phyloP scores from a whole-genome alignment of 2,888 invertebrate genomes.

The Ectropis crepuscularia region DNA sequence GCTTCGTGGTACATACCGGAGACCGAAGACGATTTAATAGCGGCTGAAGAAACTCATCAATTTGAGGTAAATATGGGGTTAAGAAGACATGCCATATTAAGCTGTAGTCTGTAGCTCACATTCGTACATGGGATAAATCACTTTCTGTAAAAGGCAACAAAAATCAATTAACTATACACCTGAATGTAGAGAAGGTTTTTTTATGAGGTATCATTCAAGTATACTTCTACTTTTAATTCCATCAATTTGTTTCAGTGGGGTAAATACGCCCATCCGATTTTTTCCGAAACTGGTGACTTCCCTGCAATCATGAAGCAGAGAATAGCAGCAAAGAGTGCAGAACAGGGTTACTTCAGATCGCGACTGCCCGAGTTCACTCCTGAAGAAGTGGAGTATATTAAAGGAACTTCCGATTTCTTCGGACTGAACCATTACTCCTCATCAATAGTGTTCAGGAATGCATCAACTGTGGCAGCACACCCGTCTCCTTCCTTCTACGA shows the following conservation, averaged over 20 bases:
- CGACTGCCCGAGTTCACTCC: slow-evolving; percentile 54
- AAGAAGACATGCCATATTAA: too few species aligned
- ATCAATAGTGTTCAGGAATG: slow-evolving; percentile 49
- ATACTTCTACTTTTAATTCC: too few species aligned
- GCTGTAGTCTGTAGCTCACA: too few species aligned
- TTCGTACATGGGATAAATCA: too few species aligned
- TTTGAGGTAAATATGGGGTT: slow-evolving; percentile 46
- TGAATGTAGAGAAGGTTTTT: too few species aligned
- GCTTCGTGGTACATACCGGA: slow-evolving; percentile 57
- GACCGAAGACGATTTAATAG: slow-evolving; percentile 57
- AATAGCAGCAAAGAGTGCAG: slow-evolving; percentile 61
- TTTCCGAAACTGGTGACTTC: slow-evolving; percentile 73
- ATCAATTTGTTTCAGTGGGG: slow-evolving; percentile 57
- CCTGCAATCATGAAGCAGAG: slow-evolving; percentile 69
- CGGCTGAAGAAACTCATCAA: slow-evolving; percentile 56
- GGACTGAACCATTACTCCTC: slow-evolving; percentile 88
- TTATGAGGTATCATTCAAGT: too few species aligned
- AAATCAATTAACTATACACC: too few species aligned
- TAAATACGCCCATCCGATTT: slow-evolving; percentile 73
- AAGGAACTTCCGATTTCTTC: slow-evolving; percentile 62
- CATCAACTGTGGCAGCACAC: slow-evolving; percentile 39
- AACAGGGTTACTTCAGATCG: slow-evolving; percentile 53
- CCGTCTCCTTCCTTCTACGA: slow-evolving; percentile 48
- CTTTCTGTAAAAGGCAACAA: too few species aligned
- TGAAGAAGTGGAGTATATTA: slow-evolving; percentile 53